phyloP scores from a whole-genome alignment of 2,888 invertebrate species.

The Lypha dubia region DNA sequence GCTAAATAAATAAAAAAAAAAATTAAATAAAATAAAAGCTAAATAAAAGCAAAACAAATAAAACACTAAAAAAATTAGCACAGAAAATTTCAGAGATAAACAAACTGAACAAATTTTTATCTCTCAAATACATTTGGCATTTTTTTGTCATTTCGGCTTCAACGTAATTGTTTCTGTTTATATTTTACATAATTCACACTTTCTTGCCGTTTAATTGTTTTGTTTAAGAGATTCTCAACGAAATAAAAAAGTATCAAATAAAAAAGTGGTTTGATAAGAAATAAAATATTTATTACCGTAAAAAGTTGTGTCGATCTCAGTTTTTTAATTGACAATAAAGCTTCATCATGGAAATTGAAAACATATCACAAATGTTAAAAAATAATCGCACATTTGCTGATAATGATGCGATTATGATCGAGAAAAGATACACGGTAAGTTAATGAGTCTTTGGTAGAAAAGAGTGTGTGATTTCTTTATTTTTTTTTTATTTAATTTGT shows the following conservation, averaged over 20 bases:
- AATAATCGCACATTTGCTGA: constrained; percentile 77
- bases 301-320: background rate
- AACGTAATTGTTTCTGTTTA: constrained; percentile 1
- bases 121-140: constrained; percentile 7
- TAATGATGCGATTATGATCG: constrained; percentile 79
- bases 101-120: constrained; percentile 28
- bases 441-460: background rate
- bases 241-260: constrained; percentile 6
- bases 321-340: background rate
- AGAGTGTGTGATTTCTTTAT: background rate
- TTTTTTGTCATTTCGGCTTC: constrained; percentile 6
- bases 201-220: constrained; percentile 32
- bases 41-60: constrained; percentile 2
- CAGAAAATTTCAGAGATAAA: constrained; percentile 27
- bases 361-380: constrained; percentile 78
- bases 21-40: constrained; percentile 15
- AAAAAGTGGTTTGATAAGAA: constrained; percentile 3
- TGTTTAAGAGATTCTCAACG: constrained; percentile 8
- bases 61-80: constrained; percentile 14
- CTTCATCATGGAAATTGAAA: constrained; percentile 79
- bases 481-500: background rate
- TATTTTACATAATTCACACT: background rate
- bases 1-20: constrained; percentile 27
- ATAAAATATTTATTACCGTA: constrained; percentile 7
- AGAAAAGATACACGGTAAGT: constrained; percentile 82